These are phyloP conservation scores for Tachysurus fulvidraco DNA, from an alignment of 2,113 vertebrate genomes.

Conservation along the genomic window DNA sequence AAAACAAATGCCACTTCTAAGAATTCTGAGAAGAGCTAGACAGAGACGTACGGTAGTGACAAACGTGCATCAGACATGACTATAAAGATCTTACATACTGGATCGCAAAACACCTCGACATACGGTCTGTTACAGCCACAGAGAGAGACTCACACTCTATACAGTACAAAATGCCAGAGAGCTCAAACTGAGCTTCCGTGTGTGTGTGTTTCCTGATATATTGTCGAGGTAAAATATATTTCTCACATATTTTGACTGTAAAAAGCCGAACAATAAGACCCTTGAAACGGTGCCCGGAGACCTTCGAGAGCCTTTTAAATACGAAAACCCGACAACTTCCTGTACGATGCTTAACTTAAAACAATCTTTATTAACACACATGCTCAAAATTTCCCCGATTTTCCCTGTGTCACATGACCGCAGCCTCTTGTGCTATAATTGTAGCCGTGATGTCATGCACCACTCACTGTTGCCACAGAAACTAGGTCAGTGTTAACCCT, in stretches of 20 bases:
- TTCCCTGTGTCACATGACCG: constrained; percentile 62
- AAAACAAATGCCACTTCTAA: background rate
- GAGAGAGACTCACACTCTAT: background rate
- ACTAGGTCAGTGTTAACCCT: constrained; percentile 75
- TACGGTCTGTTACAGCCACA: background rate
- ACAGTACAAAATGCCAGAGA: background rate
- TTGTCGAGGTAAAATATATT: background rate
- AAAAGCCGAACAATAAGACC: background rate
- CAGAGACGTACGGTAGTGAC: background rate
- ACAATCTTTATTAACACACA: constrained; percentile 6
- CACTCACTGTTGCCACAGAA: constrained; percentile 73
- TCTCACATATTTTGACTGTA: too few species aligned
- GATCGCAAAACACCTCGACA: background rate
- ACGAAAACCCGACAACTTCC: constrained; percentile 62
- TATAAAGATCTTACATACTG: background rate
- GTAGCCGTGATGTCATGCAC: constrained; percentile 72
- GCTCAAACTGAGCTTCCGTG: background rate
- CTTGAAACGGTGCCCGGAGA: background rate
- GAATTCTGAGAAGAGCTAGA: constrained; percentile 14
- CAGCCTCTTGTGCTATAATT: constrained; percentile 67
- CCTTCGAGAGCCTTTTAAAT: constrained; percentile 34
- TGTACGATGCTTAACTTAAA: constrained; percentile 55
- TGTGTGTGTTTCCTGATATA: background rate
- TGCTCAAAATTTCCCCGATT: constrained; percentile 46
- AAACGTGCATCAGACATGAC: background rate